Conservation (phyloP, 2,113 vertebrate genomes). For the Recurvirostra avosetta region DNA sequence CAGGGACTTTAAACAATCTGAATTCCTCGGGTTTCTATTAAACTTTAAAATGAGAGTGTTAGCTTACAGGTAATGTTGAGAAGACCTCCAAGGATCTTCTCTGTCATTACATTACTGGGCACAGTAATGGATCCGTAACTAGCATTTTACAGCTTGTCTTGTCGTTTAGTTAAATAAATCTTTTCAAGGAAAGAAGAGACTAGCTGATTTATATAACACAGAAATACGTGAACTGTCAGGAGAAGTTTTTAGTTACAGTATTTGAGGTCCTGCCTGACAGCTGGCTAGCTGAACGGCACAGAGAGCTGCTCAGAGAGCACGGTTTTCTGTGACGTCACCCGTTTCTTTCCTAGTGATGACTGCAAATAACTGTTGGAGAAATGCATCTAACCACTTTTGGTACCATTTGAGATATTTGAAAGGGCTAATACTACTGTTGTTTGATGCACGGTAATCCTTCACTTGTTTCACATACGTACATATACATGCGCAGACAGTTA, state of each 20-base stretch:
- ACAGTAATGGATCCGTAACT: rapidly evolving
- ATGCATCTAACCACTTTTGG: conserved; percentile 1
- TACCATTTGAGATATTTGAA: conserved; percentile 22
- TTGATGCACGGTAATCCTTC: not conserved
- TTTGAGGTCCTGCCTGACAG: conserved; percentile 9
- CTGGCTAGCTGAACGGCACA: not conserved
- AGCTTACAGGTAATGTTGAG: not conserved
- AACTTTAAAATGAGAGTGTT: not conserved
- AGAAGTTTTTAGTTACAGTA: not conserved
- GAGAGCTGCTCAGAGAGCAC: not conserved
- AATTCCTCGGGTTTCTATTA: not conserved
- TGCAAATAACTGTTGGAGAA: conserved; percentile 56
- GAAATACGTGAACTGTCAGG: not conserved
- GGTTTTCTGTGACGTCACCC: not conserved
- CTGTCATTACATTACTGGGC: not conserved
- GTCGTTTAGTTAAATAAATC: not conserved
- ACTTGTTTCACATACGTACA: not conserved
- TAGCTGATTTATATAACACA: not conserved
- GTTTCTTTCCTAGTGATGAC: conserved; percentile 33
- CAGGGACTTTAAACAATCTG: not conserved
- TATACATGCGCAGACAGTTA: not conserved
- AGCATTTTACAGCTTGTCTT: not conserved
- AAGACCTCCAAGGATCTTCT: not conserved
- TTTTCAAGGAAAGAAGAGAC: not conserved
- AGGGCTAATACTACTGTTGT: conserved; percentile 12